Conservation (phyloP, 2,797 vertebrate species). For the Paedocypris micromegethes region DNA sequence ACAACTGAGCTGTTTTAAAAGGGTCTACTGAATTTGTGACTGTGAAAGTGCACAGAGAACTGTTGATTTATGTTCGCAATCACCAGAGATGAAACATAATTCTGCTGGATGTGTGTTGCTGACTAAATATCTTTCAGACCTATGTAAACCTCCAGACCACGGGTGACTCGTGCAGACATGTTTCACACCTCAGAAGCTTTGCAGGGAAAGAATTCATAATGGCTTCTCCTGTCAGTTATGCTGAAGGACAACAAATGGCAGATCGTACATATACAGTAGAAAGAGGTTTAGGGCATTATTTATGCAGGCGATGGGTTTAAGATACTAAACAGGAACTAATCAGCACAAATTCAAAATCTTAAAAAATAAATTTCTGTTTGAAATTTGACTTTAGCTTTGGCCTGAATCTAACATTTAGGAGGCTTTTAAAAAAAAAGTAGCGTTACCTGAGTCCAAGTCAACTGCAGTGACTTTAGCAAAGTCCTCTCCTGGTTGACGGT, state of each 20-base stretch:
- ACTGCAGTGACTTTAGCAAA: slow-evolving; percentile 74
- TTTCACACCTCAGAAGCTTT: neutral
- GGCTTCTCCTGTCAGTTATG: too few species aligned
- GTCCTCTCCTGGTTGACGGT: slow-evolving; percentile 69
- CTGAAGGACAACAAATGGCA: too few species aligned
- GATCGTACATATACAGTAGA: neutral
- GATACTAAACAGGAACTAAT: too few species aligned
- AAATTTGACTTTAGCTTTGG: too few species aligned
- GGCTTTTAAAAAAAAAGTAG: slow-evolving; percentile 15
- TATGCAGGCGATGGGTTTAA: too few species aligned
- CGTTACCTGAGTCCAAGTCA: slow-evolving; percentile 81
- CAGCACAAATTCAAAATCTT: too few species aligned
- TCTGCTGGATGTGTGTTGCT: slow-evolving; percentile 45
- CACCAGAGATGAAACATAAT: slow-evolving; percentile 49
- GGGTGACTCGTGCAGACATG: neutral
- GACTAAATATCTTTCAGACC: slow-evolving; percentile 39
- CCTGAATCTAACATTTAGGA: too few species aligned
- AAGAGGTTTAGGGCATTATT: neutral
- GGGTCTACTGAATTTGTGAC: slow-evolving; percentile 54
- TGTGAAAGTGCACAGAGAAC: slow-evolving; percentile 59
- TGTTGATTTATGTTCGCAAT: slow-evolving; percentile 56
- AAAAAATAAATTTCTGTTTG: too few species aligned
- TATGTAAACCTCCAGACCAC: slow-evolving; percentile 47
- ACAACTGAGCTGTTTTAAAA: slow-evolving; percentile 52
- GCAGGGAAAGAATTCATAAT: neutral